A percentile compares a stretch with the other conserved stretches of the same genome.
These are phyloP conservation scores for Caranx melampygus DNA, from an alignment of 2,113 vertebrate genomes.

Conservation along the genomic window DNA sequence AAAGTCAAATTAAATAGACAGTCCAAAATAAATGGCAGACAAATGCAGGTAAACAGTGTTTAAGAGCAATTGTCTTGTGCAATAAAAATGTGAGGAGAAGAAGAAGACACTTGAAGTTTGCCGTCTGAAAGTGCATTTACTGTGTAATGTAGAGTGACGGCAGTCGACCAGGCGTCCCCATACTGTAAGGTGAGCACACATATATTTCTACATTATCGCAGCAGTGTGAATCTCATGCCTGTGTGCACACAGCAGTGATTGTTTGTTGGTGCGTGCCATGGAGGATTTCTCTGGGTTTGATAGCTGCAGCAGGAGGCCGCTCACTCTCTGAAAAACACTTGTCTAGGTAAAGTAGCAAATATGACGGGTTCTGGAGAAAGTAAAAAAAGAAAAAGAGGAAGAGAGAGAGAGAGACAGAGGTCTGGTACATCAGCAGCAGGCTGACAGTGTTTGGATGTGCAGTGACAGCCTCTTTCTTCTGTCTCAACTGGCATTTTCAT, in stretches of 20 bases:
- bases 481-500: slow-evolving; percentile 33
- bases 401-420: slow-evolving; percentile 11
- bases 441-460: slow-evolving; percentile 26
- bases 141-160: slow-evolving; percentile 72
- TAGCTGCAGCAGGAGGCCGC: slow-evolving; percentile 38
- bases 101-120: slow-evolving; percentile 66
- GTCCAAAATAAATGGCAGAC: slow-evolving; percentile 53
- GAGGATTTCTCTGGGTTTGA: slow-evolving; percentile 23
- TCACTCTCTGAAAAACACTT: slow-evolving; percentile 64
- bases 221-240: slow-evolving; percentile 15
- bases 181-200: background rate
- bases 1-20: slow-evolving; percentile 45
- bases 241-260: background rate
- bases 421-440: slow-evolving; percentile 13
- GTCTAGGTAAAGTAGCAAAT: slow-evolving; percentile 25
- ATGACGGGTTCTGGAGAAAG: background rate
- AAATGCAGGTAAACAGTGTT: slow-evolving; percentile 69
- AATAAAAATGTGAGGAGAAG: slow-evolving; percentile 60
- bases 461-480: slow-evolving; percentile 36
- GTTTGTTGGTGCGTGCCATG: slow-evolving; percentile 2
- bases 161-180: slow-evolving; percentile 54
- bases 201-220: background rate
- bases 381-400: background rate
- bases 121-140: slow-evolving; percentile 81
- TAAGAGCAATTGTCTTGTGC: slow-evolving; percentile 68